These are phyloP conservation scores for Ectropis grisescens DNA, from an alignment of 1,140 invertebrate species.

Conservation along the genomic window DNA sequence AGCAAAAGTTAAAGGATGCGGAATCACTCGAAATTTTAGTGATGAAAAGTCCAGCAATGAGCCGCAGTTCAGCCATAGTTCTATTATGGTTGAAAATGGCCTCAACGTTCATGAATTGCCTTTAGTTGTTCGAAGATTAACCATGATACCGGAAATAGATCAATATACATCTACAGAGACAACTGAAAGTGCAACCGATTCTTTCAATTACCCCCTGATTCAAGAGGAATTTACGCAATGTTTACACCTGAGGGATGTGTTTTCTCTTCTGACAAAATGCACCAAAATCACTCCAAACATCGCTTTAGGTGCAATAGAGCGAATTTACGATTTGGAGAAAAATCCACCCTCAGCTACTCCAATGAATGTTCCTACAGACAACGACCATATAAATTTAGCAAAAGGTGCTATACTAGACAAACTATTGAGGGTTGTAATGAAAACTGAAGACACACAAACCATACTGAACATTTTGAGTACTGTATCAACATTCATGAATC, in stretches of 20 bases:
- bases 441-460: slow-evolving; percentile 58
- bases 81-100: slow-evolving; percentile 78
- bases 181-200: slow-evolving; percentile 21
- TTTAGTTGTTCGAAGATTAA: slow-evolving; percentile 73
- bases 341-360: slow-evolving; percentile 17
- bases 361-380: slow-evolving; percentile 19
- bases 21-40: slow-evolving; percentile 22
- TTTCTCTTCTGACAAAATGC: slow-evolving; percentile 60
- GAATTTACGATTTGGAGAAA: slow-evolving; percentile 59
- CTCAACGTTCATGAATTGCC: slow-evolving; percentile 78
- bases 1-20: slow-evolving; percentile 1
- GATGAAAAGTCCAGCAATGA: slow-evolving; percentile 32
- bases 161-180: slow-evolving; percentile 13
- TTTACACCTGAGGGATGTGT: slow-evolving; percentile 48
- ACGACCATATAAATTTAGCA: slow-evolving; percentile 50
- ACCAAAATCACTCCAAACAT: slow-evolving; percentile 64
- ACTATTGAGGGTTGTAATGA: slow-evolving; percentile 53
- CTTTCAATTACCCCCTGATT: slow-evolving; percentile 49
- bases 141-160: slow-evolving; percentile 34
- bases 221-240: slow-evolving; percentile 62
- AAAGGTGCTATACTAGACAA: slow-evolving; percentile 59
- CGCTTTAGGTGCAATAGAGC: slow-evolving; percentile 59
- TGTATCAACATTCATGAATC: slow-evolving; percentile 50
- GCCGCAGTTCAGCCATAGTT: slow-evolving; percentile 47
- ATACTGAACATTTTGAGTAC: slow-evolving; percentile 56